A percentile compares a stretch with the other conserved stretches of the same genome.
Conservation (phyloP, 2,113 vertebrate genomes). For the Scatophagus argus region DNA sequence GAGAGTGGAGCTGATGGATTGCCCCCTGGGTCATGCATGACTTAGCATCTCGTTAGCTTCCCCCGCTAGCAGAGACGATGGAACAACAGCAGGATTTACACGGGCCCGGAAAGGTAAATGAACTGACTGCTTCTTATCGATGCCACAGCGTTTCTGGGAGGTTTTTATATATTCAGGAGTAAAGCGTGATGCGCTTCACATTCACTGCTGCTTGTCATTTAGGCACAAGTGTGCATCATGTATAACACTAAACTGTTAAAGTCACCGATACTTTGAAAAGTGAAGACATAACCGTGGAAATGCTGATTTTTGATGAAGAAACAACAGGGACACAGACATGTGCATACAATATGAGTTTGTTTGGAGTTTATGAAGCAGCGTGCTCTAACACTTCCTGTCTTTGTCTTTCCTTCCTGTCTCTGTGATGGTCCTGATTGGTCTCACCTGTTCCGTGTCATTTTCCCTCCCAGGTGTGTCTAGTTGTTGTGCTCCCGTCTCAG, state of each 20-base stretch:
- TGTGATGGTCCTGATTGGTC: no score
- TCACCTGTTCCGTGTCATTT: no score
- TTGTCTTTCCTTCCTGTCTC: no score
- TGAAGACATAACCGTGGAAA: neutral
- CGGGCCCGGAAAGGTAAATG: conserved; percentile 32
- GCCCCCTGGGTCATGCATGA: conserved; percentile 48
- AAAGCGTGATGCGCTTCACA: neutral
- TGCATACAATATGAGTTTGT: no score
- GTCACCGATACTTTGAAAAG: neutral
- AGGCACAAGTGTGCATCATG: no score
- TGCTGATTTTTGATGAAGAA: no score
- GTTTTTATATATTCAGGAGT: neutral
- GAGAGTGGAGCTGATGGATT: conserved; percentile 58
- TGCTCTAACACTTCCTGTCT: no score
- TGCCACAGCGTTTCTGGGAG: conserved; percentile 22
- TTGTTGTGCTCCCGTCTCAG: no score
- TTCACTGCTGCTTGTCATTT: neutral
- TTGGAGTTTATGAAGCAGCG: no score
- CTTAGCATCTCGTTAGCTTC: conserved; percentile 63
- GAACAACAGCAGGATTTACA: conserved; percentile 22
- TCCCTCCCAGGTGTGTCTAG: no score
- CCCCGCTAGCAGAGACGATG: conserved; percentile 2
- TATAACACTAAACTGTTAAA: neutral
- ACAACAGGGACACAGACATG: no score
- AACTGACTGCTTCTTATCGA: conserved; percentile 26